These are phyloP conservation scores for Illadopsis cleaveri DNA, from an alignment of 2,113 vertebrate genomes.

Conservation along the genomic window DNA sequence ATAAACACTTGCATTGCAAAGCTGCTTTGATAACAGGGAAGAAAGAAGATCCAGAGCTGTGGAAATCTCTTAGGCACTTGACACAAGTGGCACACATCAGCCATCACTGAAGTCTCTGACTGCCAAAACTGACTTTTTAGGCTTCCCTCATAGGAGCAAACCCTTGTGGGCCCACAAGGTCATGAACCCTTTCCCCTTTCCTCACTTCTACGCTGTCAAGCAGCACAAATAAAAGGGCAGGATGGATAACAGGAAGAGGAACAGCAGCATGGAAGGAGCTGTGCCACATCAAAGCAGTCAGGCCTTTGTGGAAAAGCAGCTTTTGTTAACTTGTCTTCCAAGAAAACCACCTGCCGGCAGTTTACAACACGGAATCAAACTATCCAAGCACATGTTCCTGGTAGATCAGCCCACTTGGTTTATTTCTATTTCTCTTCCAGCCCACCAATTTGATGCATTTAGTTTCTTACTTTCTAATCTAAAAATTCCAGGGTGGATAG, in stretches of 20 bases:
- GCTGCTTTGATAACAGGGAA: not conserved
- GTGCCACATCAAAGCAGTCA: slow-evolving; percentile 18
- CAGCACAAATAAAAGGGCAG: not conserved
- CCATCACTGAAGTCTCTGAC: not conserved
- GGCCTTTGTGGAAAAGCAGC: not conserved
- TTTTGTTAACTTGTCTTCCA: slow-evolving; percentile 26
- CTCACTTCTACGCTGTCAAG: not conserved
- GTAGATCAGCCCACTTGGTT: slow-evolving; percentile 14
- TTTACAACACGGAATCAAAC: not conserved
- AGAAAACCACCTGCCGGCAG: slow-evolving; percentile 45
- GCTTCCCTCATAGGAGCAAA: not conserved
- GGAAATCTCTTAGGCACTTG: not conserved
- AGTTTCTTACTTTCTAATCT: not conserved
- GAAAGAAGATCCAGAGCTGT: not conserved
- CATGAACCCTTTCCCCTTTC: not conserved
- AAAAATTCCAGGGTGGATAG: not conserved
- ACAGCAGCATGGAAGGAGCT: not conserved
- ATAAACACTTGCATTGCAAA: not conserved
- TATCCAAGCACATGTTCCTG: not conserved
- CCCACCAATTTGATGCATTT: not conserved
- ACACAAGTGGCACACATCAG: not conserved
- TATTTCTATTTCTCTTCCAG: not conserved
- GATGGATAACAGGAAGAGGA: not conserved
- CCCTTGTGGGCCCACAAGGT: fast-evolving
- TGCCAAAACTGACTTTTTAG: not conserved